A percentile compares a stretch with the other conserved stretches of the same genome.
Evolutionary conservation across 2,888 invertebrate genomes (phyloP).

Genomic region (Cabera pusaria): DNA sequence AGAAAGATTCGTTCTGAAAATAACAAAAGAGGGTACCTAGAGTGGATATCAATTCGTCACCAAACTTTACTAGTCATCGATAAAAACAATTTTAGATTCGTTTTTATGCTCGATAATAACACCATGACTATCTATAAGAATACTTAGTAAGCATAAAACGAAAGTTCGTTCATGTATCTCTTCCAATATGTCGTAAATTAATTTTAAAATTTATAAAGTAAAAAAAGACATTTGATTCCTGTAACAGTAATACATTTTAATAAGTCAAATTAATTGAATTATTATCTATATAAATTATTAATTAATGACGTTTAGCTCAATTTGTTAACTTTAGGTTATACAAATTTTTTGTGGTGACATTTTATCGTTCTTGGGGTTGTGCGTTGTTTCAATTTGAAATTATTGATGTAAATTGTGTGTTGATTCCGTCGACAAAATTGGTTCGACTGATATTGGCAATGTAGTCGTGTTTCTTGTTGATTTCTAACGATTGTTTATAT

Average conservation of each 20-base stretch:
- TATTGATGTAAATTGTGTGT: slow-evolving; percentile 50
- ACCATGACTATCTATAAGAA: slow-evolving; percentile 50
- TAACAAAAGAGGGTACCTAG: no score
- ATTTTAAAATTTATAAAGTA: slow-evolving; percentile 30
- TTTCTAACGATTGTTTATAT: slow-evolving; percentile 31
- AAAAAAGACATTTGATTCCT: slow-evolving; percentile 31
- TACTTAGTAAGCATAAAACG: slow-evolving; percentile 53
- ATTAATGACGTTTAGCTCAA: slow-evolving; percentile 64
- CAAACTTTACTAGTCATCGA: slow-evolving; percentile 37
- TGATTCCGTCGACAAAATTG: slow-evolving; percentile 67
- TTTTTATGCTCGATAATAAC: slow-evolving; percentile 56
- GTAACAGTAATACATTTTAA: slow-evolving; percentile 35
- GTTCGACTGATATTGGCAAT: slow-evolving; percentile 60
- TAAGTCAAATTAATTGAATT: slow-evolving; percentile 41
- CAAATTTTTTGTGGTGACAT: slow-evolving; percentile 50
- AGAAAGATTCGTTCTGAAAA: no score
- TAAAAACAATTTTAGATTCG: slow-evolving; percentile 44
- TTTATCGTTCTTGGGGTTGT: slow-evolving; percentile 67
- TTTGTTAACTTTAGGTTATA: slow-evolving; percentile 68
- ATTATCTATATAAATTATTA: no score
- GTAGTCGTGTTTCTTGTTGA: slow-evolving; percentile 41
- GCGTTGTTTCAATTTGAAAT: slow-evolving; percentile 61
- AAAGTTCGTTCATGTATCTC: slow-evolving; percentile 45
- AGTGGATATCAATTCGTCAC: slow-evolving; percentile 58
- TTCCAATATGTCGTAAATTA: slow-evolving; percentile 41